Percentiles rank a stretch among this genome's conserved stretches.
These are phyloP conservation scores for Drosophila antonietae DNA, from an alignment of 2,888 invertebrate species.

Conservation along the genomic window DNA sequence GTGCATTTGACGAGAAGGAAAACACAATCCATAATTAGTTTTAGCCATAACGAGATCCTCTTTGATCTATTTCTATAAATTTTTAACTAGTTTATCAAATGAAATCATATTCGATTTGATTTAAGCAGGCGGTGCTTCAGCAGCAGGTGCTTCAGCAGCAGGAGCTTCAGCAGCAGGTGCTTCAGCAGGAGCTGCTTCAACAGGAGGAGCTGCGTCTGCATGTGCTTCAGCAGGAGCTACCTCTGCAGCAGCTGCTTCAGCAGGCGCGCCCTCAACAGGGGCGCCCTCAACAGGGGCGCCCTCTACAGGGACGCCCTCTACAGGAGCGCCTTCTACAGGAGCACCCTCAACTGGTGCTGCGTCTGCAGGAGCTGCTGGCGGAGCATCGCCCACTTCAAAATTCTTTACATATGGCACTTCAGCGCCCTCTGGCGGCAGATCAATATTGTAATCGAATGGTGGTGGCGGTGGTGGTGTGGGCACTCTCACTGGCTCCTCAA, in stretches of 20 bases:
- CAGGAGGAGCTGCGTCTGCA: conserved; percentile 1
- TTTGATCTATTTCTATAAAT: conserved; percentile 49
- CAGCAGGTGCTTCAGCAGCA: conserved; percentile 39
- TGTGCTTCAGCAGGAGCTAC: conserved; percentile 16
- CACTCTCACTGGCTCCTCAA: conserved; percentile 71
- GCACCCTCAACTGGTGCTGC: conserved; percentile 37
- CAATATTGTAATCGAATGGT: conserved; percentile 84
- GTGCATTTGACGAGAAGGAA: conserved; percentile 48
- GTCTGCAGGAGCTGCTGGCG: conserved; percentile 53
- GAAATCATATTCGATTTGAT: conserved; percentile 29
- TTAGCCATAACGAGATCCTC: conserved; percentile 63
- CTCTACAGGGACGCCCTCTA: conserved; percentile 60
- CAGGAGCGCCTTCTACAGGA: conserved; percentile 35
- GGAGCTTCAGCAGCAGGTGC: conserved; percentile 59
- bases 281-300: conserved; percentile 46
- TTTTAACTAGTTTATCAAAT: conserved; percentile 7
- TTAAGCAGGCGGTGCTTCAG: conserved; percentile 47
- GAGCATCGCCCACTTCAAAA: conserved; percentile 76
- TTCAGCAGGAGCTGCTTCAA: background rate
- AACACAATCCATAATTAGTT: conserved; percentile 43
- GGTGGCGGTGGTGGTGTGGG: conserved; percentile 84
- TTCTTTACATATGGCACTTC: conserved; percentile 85
- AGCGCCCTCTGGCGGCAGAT: conserved; percentile 85
- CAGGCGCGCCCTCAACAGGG: conserved; percentile 53
- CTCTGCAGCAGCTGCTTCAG: background rate